Evolutionary conservation across 1,140 invertebrate genomes (phyloP), one percentile per base, ranked within the genome.

Genomic region (Calycopis cecrops): DNA sequence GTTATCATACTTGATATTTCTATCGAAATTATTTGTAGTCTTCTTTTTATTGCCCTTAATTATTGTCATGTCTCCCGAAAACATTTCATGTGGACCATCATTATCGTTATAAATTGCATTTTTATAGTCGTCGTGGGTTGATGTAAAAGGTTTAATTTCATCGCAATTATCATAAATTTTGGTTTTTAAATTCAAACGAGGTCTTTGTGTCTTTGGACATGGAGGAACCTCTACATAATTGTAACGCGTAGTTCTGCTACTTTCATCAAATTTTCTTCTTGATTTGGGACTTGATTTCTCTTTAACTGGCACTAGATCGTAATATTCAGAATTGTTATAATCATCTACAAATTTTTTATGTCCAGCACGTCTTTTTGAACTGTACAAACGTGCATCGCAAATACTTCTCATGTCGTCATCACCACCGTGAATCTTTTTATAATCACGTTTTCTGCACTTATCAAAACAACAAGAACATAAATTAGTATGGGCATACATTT

Each of bases 251-350:
- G 55, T 63, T 12, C 67, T 60, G 51, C 63, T 68, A 33, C 79
- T 76, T 48, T 73, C 69, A 6, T 48, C 52, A 62, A 77, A 75
- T 60, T 83, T 85, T 55, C 65, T 73, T 53, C 69, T 69, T 1
- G 73, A 60, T 60, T 86, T 86, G 1, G 79, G 81, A 55, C 83
- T 86, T 18, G 70, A 72, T 57, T 76, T 86, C 63, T 86, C 83
- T 62, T 78, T 83, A 8, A 86, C 83, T 9, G 83, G 83, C 35
- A 86, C 54, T 28, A 85, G 14, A 58, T 86, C 83, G 55, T 84
- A 84, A 16, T 72, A 55, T 9, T 60, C 61, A 21, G 78, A 73
- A 62, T 86, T 69, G 53, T 84, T 81, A 42, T 79, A 81, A 60
- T 70, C 59, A 11, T 78, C 66, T 12, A 58, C 47, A 21, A 42